Evolutionary conservation across 2,888 invertebrate genomes (phyloP), one percentile per base, ranked within the genome.

Genomic region (Phlogophora meticulosa): DNA sequence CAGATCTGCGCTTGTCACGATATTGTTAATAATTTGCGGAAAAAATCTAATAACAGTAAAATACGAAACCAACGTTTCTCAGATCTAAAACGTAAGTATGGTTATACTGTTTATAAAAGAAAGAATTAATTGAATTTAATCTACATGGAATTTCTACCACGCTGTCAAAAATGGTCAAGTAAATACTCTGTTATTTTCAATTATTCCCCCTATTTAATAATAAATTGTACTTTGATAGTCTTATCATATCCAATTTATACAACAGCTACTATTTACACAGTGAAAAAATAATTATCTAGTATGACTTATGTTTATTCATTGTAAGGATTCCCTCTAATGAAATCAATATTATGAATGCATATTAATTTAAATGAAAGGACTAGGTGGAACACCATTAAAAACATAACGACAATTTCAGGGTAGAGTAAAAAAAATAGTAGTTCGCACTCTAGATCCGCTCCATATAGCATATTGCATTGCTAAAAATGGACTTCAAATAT

Each of bases 131-230:
- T 7, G 28, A 45, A 43, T 68, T 45, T 43, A 28, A n/a, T 17
- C n/a, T 15, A 24, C 7, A 4, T 42, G 38, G 1, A 52, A 57
- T 28, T 53, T 28, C 36, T 69, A 65, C 57, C 72, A 75, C 66
- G 78, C 81, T 75, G 81, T 81, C 81, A 80, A 82, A 69, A 76
- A 82, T 66, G 66, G 43, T 72, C 63, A 52, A 78, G 79, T 82
- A 83, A 81, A 82, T 82, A 79, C 43, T 72, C 65, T 75, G 65
- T 62, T 82, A 82, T 56, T 79, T 75, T 68, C 17, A 49, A 42
- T 1, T 51, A 43, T 34, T 20, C 24, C 22, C 22, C 38, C 5
- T 59, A 59, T 9, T 61, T 61, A 58, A 20, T 32, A 53, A 43
- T 36, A 40, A 38, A n/a, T 58, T 28, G 13, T 36, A 20, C 3